phyloP scores from a whole-genome alignment of 1,140 invertebrate species.

The Pentalonia nigronervosa region DNA sequence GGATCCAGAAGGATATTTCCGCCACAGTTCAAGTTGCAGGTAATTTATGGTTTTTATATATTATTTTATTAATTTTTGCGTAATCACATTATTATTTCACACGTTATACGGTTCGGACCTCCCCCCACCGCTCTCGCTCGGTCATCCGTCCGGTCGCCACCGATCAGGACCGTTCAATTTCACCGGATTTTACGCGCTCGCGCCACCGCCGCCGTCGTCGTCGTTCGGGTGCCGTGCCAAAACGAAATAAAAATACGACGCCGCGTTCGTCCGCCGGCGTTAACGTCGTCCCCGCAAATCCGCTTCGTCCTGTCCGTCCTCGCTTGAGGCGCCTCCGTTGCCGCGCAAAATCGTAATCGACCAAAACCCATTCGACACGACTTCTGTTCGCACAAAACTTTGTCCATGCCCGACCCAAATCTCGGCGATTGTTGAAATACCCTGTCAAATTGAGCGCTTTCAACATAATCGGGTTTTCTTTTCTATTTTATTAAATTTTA shows the following conservation, averaged over 20 bases:
- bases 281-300: not conserved
- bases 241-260: constrained; percentile 35
- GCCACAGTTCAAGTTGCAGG: constrained; percentile 73
- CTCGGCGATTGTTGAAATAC: not conserved
- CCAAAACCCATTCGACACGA: not conserved
- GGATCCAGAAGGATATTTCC: constrained; percentile 83
- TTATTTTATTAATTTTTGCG: not conserved
- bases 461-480: not conserved
- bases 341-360: not conserved
- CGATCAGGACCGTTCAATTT: constrained; percentile 4
- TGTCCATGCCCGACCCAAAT: not conserved
- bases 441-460: not conserved
- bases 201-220: not conserved
- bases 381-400: not conserved
- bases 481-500: not conserved
- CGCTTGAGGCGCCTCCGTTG: not conserved
- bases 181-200: not conserved
- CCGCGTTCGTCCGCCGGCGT: not conserved
- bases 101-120: not conserved
- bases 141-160: not conserved
- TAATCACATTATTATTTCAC: not conserved
- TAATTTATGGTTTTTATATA: not conserved
- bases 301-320: not conserved
- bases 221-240: not conserved
- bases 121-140: not conserved